Conservation (phyloP, 1,140 invertebrate species). For the Antheraea mylitta region DNA sequence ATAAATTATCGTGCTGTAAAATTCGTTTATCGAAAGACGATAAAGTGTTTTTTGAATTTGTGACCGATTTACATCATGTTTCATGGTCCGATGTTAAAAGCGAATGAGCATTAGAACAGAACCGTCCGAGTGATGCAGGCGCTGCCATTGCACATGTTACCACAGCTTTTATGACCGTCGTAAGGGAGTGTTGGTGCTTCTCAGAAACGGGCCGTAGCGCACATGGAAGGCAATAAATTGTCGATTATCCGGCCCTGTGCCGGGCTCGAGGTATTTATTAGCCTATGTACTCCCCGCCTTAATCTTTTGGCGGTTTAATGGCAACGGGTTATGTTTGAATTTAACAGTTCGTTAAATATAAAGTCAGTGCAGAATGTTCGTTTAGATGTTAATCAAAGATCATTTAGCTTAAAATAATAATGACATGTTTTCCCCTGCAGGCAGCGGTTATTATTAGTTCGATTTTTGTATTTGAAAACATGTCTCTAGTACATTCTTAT, state of each 20-base stretch:
- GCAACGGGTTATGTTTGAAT: slow-evolving; percentile 9
- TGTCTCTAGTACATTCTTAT: too few relatives aligned
- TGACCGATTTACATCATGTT: neutral
- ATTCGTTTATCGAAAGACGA: too few relatives aligned
- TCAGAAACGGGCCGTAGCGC: slow-evolving; percentile 45
- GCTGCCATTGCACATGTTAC: slow-evolving; percentile 52
- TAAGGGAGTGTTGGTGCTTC: slow-evolving; percentile 48
- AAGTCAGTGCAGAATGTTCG: too few relatives aligned
- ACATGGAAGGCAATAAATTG: slow-evolving; percentile 53
- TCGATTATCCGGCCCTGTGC: slow-evolving; percentile 45
- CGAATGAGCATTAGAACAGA: slow-evolving; percentile 10
- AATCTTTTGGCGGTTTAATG: slow-evolving; percentile 20
- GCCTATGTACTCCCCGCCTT: slow-evolving; percentile 26
- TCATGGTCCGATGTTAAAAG: slow-evolving; percentile 7
- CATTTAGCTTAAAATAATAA: too few relatives aligned
- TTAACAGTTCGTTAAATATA: neutral
- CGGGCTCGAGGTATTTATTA: slow-evolving; percentile 30
- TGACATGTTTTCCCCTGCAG: too few relatives aligned
- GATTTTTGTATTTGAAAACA: too few relatives aligned
- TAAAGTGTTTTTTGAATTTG: neutral
- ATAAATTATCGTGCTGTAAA: too few relatives aligned
- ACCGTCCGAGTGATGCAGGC: slow-evolving; percentile 24
- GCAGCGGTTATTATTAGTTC: too few relatives aligned
- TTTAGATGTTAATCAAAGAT: too few relatives aligned
- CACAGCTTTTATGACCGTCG: slow-evolving; percentile 53